These are phyloP conservation scores for Volucella bombylans DNA, from an alignment of 2,888 invertebrate species.

Conservation along the genomic window DNA sequence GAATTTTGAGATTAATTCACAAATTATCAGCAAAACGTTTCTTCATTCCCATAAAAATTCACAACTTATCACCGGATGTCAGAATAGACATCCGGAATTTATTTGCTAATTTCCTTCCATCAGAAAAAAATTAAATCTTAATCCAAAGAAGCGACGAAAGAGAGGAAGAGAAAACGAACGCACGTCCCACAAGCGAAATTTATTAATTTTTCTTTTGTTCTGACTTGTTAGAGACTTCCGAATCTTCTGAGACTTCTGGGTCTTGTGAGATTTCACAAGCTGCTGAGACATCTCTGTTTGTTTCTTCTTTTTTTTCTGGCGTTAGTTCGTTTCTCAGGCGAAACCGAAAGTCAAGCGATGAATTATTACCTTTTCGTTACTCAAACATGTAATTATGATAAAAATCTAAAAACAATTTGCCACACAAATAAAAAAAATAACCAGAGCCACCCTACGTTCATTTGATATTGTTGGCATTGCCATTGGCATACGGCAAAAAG, in stretches of 20 bases:
- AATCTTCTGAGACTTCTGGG: conserved; percentile 42
- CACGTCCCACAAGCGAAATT: conserved; percentile 42
- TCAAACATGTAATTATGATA: conserved; percentile 74
- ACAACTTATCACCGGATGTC: conserved; percentile 71
- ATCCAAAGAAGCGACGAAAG: conserved; percentile 21
- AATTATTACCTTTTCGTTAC: conserved; percentile 73
- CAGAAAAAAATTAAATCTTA: conserved; percentile 48
- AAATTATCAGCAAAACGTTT: neutral
- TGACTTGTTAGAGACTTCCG: too few relatives aligned
- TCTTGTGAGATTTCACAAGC: conserved; percentile 1
- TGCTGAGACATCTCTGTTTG: conserved; percentile 6
- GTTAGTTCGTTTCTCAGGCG: conserved; percentile 30
- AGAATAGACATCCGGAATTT: conserved; percentile 67
- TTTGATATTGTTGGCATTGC: conserved; percentile 18
- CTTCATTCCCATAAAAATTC: conserved; percentile 47
- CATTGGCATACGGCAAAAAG: conserved; percentile 37
- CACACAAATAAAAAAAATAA: conserved; percentile 38
- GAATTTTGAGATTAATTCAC: neutral
- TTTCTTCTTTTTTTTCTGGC: conserved; percentile 25
- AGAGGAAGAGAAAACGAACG: conserved; percentile 16
- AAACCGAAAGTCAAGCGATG: conserved; percentile 61
- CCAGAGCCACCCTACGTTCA: conserved; percentile 26
- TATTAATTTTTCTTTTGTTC: conserved; percentile 58
- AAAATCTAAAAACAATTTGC: conserved; percentile 74
- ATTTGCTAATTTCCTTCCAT: conserved; percentile 66